Evolutionary conservation across 2,113 vertebrate genomes (phyloP), one percentile per base, ranked within the genome.

Genomic region (Cricetomys ansorgei): DNA sequence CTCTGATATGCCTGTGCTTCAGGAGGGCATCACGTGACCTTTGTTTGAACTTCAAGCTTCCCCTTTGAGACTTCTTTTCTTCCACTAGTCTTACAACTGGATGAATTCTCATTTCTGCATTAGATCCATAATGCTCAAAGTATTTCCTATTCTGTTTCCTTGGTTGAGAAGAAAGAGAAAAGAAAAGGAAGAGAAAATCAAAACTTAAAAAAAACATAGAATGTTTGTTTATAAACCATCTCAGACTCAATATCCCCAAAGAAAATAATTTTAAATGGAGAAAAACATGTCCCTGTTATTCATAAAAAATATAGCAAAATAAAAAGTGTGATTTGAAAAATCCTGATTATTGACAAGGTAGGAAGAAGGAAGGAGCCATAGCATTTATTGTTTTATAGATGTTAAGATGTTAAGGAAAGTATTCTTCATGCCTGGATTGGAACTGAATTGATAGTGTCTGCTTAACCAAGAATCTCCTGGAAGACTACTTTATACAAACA

Each of bases 371-470:
- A 96, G 76, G 48, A 59, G 31, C 8, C 31, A 53, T 45, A 37
- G n/a, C 45, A 75, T 17, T 57, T 37, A 65, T 84, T 37, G 19
- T 88, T 97, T 96, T 81, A 34, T n/a, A 84, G 27, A 89, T 62
- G 23, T 45, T 94, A 48, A 29, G 29, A 65, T 64, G 17, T 45
- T 94, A 48, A 50, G 72, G n/a, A 96, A 93, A 75, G n/a, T 37
- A 40, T 90, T 84, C 25, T 73, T 92, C 40, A 88, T 65, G 64
- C 0, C 7, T 43, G 89, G 40, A 43, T 91, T 75, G 79, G 50
- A 5, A 70, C 10, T 87, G 80, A 87, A 29, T 21, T 1, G 3
- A 45, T 62, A 45, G 11, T 57, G 21, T 8, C 29, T 87, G 86
- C 45, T 93, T 92, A 92, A 64, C 50, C 27, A 95, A 87, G 72